Percentiles rank a stretch among this genome's conserved stretches.
phyloP scores from a whole-genome alignment of 2,797 vertebrate genomes.

The Chromis chromis region DNA sequence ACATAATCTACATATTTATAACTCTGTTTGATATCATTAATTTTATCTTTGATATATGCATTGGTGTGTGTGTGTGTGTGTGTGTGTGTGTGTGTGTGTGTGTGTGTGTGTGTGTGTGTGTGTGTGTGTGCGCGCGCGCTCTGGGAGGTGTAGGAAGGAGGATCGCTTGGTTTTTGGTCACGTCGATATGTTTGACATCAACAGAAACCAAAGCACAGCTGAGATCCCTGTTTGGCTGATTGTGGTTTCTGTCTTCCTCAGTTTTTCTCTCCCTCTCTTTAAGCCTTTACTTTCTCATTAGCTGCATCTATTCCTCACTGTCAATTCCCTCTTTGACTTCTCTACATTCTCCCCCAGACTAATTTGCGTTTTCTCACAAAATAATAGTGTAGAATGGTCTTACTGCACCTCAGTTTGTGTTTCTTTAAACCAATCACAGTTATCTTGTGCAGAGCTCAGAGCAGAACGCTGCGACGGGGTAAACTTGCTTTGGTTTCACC shows the following conservation, averaged over 20 bases:
- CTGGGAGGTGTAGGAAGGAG: constrained; percentile 8
- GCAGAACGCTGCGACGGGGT: no score
- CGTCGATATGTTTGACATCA: constrained; percentile 41
- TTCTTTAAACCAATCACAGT: no score
- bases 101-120: constrained; percentile 35
- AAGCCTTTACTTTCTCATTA: not conserved
- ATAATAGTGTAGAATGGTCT: no score
- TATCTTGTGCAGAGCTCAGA: no score
- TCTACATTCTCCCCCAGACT: no score
- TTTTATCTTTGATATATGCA: constrained; percentile 77
- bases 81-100: constrained; percentile 51
- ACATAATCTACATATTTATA: constrained; percentile 79
- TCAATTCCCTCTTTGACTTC: not conserved
- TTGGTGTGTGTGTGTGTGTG: constrained; percentile 58
- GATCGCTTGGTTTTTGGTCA: constrained; percentile 44
- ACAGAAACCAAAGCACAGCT: constrained; percentile 46
- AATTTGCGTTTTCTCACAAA: no score
- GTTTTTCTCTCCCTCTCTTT: constrained; percentile 3
- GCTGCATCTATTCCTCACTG: not conserved
- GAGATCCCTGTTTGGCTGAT: constrained; percentile 24
- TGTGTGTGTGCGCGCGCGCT: constrained; percentile 26
- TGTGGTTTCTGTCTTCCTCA: constrained; percentile 9
- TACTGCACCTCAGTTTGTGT: no score
- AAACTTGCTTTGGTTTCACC: no score
- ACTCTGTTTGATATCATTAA: constrained; percentile 79